Base-by-base conservation (phyloP, 1,140 invertebrate species). In the Zaprionus tsacasi region DNA sequence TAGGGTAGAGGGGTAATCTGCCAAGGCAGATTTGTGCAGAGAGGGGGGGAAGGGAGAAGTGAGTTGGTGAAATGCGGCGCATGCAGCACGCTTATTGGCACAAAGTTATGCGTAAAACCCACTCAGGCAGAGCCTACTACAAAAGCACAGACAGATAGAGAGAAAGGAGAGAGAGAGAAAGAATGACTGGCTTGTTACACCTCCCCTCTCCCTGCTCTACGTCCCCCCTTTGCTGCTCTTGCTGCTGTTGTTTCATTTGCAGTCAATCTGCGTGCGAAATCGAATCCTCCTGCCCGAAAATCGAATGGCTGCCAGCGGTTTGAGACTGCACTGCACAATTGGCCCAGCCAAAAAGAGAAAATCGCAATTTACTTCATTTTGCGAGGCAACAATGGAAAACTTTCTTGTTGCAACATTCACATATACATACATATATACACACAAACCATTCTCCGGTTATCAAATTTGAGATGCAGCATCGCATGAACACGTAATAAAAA, bases 101-200 rank as follows among this genome's bases (percentile, higher is more conserved):
- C 57, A 56, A 70, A 74, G 66, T 74, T 74, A 74, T 74, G 71
- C 43, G 48, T 45, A 73, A 60, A 35, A 30, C 38, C 59, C 65
- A 50, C 33, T 55, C n/a, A 21, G 33, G 45, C 15, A 58, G 58
- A 45, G 17, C 33, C 54, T 13, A 45, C 54, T 21, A 48, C 40
- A 48, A 67, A 55, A 67, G 38, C 36, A 25, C 13, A 55, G 36
- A n/a, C 12, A 13, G 17, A 21, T 2, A 30, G 27, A 30, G 27
- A 30, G 3, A 30, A 4, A 3, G 27, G 27, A 30, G 27, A 30
- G 3, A 30, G 27, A 30, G 27, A 30, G 27, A 30, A 3, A 30
- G 27, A 21, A 21, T 30, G 12, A 50, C 30, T 15, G 40, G 6
- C 7, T 45, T n/a, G n/a, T 7, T n/a, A 10, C 40, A 17, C 17